Evolutionary conservation across 2,113 vertebrate species (phyloP), one percentile per base, ranked within the genome.

Genomic region (Psittacara wagleri): DNA sequence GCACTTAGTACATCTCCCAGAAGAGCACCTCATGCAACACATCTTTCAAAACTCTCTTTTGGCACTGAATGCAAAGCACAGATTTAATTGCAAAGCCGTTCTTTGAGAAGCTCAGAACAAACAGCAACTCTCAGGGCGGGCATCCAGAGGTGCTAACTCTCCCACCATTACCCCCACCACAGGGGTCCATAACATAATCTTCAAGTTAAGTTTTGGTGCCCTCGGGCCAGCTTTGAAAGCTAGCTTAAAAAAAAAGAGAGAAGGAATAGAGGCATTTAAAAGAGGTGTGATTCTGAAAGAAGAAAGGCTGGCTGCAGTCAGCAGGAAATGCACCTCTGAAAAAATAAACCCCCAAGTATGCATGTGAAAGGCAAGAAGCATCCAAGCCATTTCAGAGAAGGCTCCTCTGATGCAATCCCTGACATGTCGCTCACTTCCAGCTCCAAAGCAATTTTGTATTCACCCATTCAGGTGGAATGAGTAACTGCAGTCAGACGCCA

Each of bases 281-380:
- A 92, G 95, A 87, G 86, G 83, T 46, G 73, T 0, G 69, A 94
- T 69, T 91, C 54, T 29, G 66, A 92, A 86, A 94, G 95, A 92
- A 95, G 76, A 94, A 97, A 95, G 83, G 81, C 69, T 78, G 73
- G 39, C 76, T 88, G 25, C n/a, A 55, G 73, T 39, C 79, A 83
- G 88, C 96, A 96, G 96, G 95, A 96, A 96, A 96, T 94, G 95
- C 94, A 61, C 80, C 90, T 93, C 66, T 12, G 68, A 63, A 94
- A 88, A 82, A 94, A 95, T 91, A 91, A 95, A 84, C 86, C 94
- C 80, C 9, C 33, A 94, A 92, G 83, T 39, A 95, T 85, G 88
- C 96, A 97, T 97, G 91, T 94, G 96, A 96, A 97, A 96, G 81
- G 91, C 88, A 93, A 91, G 81, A 89, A 87, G 81, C 84, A 91